These are phyloP conservation scores for Toxotes lorentzi DNA, from an alignment of 2,797 vertebrate genomes.

Conservation along the genomic window DNA sequence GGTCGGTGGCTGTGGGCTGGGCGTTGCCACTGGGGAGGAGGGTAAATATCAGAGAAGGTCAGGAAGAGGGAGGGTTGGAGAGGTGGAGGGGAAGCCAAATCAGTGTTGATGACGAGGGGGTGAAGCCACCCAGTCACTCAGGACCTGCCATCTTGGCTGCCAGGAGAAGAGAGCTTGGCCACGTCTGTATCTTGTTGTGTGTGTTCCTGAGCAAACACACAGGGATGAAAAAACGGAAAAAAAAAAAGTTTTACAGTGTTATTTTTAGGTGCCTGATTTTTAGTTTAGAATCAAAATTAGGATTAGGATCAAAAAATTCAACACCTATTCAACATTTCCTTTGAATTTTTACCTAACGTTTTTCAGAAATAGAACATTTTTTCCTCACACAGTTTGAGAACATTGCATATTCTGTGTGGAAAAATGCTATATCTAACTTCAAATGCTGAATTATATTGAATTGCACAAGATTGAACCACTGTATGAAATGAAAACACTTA, in stretches of 20 bases:
- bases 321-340: background rate
- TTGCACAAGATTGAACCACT: background rate
- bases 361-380: background rate
- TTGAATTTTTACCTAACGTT: background rate
- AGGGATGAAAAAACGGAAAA: constrained; percentile 9
- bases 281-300: constrained; percentile 20
- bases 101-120: constrained; percentile 56
- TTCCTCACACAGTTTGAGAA: background rate
- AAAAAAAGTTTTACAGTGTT: background rate
- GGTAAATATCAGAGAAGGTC: constrained; percentile 89
- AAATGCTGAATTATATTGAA: background rate
- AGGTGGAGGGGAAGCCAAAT: constrained; percentile 68
- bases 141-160: constrained; percentile 52
- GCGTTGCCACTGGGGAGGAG: constrained; percentile 81
- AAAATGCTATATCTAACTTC: background rate
- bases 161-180: constrained; percentile 15
- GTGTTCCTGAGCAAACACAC: constrained; percentile 14
- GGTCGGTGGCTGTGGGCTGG: constrained; percentile 68
- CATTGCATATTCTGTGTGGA: background rate
- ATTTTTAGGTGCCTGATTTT: background rate
- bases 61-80: constrained; percentile 73
- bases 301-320: background rate
- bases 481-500: background rate
- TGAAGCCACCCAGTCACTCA: constrained; percentile 42
- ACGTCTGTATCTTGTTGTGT: constrained; percentile 18